Conservation (phyloP, 1,140 invertebrate species). For the Lepidurus arcticus region DNA sequence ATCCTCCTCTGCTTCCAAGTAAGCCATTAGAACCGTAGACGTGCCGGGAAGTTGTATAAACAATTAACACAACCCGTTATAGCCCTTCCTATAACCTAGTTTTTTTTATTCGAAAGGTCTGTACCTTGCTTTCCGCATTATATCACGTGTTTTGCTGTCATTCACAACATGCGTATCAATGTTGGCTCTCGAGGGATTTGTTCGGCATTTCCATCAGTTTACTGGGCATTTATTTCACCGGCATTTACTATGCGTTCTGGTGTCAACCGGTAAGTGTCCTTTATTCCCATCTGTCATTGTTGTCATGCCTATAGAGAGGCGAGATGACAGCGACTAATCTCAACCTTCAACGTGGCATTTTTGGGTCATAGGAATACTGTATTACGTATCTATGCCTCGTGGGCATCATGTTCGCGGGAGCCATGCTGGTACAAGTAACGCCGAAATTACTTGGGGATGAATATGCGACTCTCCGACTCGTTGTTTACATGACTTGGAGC, state of each 20-base stretch:
- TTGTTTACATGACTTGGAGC: conserved; percentile 78
- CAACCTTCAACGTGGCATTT: conserved; percentile 29
- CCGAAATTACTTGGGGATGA: conserved; percentile 43
- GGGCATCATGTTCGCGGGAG: conserved; percentile 66
- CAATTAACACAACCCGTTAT: neutral
- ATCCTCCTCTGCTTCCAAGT: conserved; percentile 83
- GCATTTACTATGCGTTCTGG: conserved; percentile 95
- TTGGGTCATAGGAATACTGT: conserved; percentile 62
- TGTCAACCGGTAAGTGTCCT: conserved; percentile 70
- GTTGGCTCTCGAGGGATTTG: conserved; percentile 83
- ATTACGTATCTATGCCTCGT: conserved; percentile 77
- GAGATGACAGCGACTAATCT: neutral
- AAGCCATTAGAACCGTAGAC: conserved; percentile 40
- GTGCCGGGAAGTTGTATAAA: neutral
- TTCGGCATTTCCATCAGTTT: conserved; percentile 88
- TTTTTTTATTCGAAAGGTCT: conserved; percentile 59
- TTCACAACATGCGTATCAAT: conserved; percentile 76
- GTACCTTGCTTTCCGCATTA: conserved; percentile 84
- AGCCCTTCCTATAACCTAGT: neutral
- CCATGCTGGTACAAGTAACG: conserved; percentile 70
- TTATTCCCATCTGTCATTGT: conserved; percentile 11
- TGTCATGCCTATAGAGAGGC: neutral
- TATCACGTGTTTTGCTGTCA: conserved; percentile 93
- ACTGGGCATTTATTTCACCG: conserved; percentile 88
- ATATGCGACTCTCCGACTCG: conserved; percentile 43